These are phyloP conservation scores for Tetranychus piercei DNA, from an alignment of 2,888 invertebrate genomes.

Conservation along the genomic window DNA sequence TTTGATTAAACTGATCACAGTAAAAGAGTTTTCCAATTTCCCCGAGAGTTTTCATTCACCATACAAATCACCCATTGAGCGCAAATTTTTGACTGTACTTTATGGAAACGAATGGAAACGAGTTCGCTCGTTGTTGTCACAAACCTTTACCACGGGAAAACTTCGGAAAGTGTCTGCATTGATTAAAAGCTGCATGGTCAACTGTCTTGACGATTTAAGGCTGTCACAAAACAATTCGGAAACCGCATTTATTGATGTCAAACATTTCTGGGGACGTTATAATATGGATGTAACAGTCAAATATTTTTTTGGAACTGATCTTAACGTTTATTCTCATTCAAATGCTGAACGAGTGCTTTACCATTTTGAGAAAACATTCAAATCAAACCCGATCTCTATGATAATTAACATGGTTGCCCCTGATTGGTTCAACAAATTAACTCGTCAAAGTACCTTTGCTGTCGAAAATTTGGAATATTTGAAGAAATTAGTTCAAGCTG, in stretches of 20 bases:
- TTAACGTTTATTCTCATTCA: not conserved
- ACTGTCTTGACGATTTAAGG: not conserved
- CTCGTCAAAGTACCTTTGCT: not conserved
- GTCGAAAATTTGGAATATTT: not conserved
- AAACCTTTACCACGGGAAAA: not conserved
- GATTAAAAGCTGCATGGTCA: not conserved
- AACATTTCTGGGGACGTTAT: conserved; percentile 5
- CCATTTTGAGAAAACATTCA: not conserved
- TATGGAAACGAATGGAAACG: conserved; percentile 8
- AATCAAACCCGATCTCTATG: not conserved
- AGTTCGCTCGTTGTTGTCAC: not conserved
- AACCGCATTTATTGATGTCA: not conserved
- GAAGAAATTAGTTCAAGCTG: not conserved
- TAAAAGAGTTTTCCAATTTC: not conserved
- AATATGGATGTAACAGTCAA: not conserved
- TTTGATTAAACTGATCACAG: not conserved
- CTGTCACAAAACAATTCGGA: not conserved
- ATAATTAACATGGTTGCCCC: not conserved
- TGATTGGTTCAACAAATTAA: not conserved
- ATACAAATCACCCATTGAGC: not conserved
- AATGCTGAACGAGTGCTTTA: not conserved
- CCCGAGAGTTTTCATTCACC: not conserved
- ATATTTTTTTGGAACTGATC: not conserved
- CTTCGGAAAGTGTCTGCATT: not conserved
- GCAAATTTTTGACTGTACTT: not conserved